Percentiles rank a stretch among this genome's conserved stretches.
phyloP scores from a whole-genome alignment of 2,113 vertebrate genomes.

The Antechinus stuartii region DNA sequence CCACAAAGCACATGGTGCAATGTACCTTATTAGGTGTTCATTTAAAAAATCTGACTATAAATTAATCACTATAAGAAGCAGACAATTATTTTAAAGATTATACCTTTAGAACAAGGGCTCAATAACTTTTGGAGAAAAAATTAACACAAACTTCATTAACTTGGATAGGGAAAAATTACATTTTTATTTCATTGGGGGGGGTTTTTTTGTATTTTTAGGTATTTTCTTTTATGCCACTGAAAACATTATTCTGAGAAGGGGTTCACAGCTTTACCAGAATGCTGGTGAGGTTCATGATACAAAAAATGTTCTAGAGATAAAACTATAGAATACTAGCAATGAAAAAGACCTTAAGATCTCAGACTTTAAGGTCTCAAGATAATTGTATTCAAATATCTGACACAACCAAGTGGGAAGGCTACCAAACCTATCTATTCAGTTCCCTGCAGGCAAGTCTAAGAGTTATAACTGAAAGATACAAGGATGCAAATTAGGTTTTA shows the following conservation, averaged over 20 bases:
- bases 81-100: neutral
- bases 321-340: neutral
- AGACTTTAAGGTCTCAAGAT: neutral
- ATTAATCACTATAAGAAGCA: neutral
- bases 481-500: neutral
- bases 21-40: neutral
- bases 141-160: too few species aligned
- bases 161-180: neutral
- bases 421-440: neutral
- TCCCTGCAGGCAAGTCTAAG: neutral
- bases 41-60: neutral
- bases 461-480: neutral
- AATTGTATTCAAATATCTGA: neutral
- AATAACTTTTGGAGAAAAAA: neutral
- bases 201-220: neutral
- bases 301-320: neutral
- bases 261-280: neutral
- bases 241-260: neutral
- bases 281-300: neutral
- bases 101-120: neutral
- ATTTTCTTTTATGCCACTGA: neutral
- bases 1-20: neutral
- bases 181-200: neutral
- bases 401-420: neutral
- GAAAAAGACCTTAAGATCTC: neutral